Conservation (phyloP, 1,140 invertebrate species). For the Trachelipus rathkii region DNA sequence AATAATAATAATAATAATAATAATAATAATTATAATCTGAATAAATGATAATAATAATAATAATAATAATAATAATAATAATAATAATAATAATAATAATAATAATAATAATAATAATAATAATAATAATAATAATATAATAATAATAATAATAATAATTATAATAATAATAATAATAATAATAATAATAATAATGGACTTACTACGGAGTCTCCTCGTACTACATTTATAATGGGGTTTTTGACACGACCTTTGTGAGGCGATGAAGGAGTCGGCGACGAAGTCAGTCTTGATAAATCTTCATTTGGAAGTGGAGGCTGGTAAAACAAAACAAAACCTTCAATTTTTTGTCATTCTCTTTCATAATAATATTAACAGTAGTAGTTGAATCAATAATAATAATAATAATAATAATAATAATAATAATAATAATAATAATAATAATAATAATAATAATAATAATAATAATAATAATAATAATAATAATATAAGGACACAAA, state of each 20-base stretch:
- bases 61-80: not conserved
- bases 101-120: not conserved
- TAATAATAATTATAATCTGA: too few relatives aligned
- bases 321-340: not conserved
- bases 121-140: not conserved
- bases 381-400: not conserved
- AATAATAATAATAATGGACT: not conserved
- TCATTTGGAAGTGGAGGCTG: slow-evolving; percentile 29
- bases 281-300: not conserved
- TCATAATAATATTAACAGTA: too few relatives aligned
- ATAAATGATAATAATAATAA: too few relatives aligned
- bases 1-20: not conserved
- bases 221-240: not conserved
- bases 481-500: not conserved
- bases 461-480: slow-evolving; percentile 22
- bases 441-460: slow-evolving; percentile 15
- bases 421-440: slow-evolving; percentile 12
- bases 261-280: slow-evolving; percentile 13
- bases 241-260: not conserved
- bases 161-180: too few relatives aligned
- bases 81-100: not conserved
- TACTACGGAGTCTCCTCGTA: not conserved
- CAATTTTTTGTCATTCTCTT: too few relatives aligned
- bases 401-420: slow-evolving; percentile 16
- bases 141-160: not conserved